Percentiles rank a stretch among this genome's conserved stretches.
These are phyloP conservation scores for Ectemnius continuus DNA, from an alignment of 2,888 invertebrate genomes.

Conservation along the genomic window DNA sequence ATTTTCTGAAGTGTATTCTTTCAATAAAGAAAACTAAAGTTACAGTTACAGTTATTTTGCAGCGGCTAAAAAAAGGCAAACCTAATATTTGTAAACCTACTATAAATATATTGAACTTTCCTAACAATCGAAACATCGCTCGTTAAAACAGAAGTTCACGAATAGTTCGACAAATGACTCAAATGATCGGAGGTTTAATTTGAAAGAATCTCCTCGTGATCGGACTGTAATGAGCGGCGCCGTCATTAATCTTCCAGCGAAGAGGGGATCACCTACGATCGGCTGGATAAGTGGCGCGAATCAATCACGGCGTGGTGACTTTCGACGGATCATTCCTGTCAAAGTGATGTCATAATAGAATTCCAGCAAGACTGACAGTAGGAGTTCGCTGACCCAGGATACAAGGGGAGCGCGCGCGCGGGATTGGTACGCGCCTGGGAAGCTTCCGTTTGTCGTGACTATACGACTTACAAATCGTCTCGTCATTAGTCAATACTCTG, in stretches of 20 bases:
- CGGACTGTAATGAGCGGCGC: no score
- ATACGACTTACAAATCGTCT: conserved; percentile 39
- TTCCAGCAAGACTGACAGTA: conserved; percentile 55
- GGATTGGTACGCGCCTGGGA: conserved; percentile 43
- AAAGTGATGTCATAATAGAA: conserved; percentile 54
- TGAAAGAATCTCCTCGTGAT: no score
- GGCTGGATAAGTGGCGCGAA: not conserved
- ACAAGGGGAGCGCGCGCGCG: conserved; percentile 41
- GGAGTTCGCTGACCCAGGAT: conserved; percentile 61
- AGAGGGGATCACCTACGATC: no score
- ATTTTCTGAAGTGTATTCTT: no score
- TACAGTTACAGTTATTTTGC: no score
- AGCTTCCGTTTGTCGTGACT: conserved; percentile 60
- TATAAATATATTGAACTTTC: no score
- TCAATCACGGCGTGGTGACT: not conserved
- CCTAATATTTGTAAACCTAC: no score
- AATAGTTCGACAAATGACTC: not conserved
- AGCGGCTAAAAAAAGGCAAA: no score
- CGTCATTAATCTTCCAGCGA: no score
- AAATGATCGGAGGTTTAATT: not conserved
- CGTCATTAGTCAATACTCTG: conserved; percentile 56
- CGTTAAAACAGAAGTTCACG: no score
- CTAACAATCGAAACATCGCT: no score
- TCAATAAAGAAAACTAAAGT: no score
- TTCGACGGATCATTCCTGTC: conserved; percentile 6